Percentiles rank a stretch among this genome's conserved stretches.
Evolutionary conservation across 2,113 vertebrate genomes (phyloP).

Genomic region (Dolichallabes microphthalmus): DNA sequence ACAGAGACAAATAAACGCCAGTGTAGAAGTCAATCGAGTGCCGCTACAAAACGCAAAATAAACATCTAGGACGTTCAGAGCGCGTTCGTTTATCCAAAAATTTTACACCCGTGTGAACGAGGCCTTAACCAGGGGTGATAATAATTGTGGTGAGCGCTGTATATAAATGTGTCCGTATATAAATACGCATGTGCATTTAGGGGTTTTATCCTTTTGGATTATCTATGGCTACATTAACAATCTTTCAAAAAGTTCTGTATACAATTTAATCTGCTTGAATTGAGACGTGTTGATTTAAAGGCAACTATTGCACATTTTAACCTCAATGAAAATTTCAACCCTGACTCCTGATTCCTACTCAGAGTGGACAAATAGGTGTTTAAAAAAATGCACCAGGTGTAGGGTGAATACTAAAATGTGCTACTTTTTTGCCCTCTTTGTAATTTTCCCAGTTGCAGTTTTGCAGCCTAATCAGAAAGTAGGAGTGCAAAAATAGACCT

Average conservation of each 20-base stretch:
- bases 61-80: too few species aligned
- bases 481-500: slow-evolving; percentile 13
- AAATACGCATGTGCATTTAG: too few species aligned
- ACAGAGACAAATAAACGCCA: too few species aligned
- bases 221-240: neutral
- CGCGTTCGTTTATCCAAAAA: too few species aligned
- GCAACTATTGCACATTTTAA: neutral
- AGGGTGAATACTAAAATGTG: neutral
- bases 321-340: neutral
- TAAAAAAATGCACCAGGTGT: neutral
- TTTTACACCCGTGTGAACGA: too few species aligned
- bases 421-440: neutral
- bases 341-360: neutral
- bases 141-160: too few species aligned
- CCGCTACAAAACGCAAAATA: too few species aligned
- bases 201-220: neutral
- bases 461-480: slow-evolving; percentile 1
- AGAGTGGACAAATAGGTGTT: neutral
- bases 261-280: neutral
- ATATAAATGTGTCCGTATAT: too few species aligned
- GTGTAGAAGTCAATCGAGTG: too few species aligned
- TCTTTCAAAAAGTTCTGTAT: neutral
- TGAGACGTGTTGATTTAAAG: neutral
- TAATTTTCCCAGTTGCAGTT: slow-evolving; percentile 14
- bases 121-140: too few species aligned